phyloP scores from a whole-genome alignment of 2,113 vertebrate species.

The Pongo pygmaeus region DNA sequence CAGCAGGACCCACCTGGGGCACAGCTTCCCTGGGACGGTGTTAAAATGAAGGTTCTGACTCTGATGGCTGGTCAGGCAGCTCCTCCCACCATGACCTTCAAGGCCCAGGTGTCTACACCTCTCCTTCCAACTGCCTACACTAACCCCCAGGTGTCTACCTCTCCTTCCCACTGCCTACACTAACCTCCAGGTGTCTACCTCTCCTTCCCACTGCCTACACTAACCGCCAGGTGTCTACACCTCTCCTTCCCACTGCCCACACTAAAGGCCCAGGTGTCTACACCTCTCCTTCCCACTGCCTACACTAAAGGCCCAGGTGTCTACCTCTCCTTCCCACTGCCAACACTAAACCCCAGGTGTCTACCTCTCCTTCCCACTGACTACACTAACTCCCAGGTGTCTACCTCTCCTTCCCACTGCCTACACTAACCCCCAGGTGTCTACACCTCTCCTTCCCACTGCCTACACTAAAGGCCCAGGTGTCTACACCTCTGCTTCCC shows the following conservation, averaged over 20 bases:
- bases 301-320: background rate
- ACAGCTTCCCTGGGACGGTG: background rate
- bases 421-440: background rate
- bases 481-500: too few species aligned
- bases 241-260: background rate
- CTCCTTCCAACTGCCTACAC: background rate
- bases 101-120: background rate
- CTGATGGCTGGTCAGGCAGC: fast-evolving
- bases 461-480: too few species aligned
- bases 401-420: background rate
- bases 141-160: too few species aligned
- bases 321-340: background rate
- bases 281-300: background rate
- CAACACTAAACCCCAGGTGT: background rate
- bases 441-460: background rate
- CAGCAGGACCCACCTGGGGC: background rate
- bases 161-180: background rate
- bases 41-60: background rate
- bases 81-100: background rate
- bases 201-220: background rate
- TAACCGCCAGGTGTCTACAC: too few species aligned
- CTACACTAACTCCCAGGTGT: background rate
- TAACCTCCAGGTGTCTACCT: too few species aligned
- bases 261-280: background rate
- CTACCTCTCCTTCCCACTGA: background rate